A percentile compares a stretch with the other conserved stretches of the same genome.
Conservation (phyloP, 1,140 invertebrate species). For the Nebria ingens region DNA sequence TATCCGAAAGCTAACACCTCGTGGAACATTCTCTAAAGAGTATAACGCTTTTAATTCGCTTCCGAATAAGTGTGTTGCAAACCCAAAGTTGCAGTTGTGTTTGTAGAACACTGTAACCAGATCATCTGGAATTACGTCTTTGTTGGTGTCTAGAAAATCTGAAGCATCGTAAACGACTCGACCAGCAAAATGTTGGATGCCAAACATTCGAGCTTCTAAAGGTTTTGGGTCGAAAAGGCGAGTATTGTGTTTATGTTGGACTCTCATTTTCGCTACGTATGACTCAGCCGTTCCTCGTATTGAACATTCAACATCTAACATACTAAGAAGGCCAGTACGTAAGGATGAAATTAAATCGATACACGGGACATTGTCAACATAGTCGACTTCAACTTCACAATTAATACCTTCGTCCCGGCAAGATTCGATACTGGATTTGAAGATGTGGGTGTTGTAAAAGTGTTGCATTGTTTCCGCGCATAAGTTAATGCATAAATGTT, state of each 20-base stretch:
- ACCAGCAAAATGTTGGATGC: constrained; percentile 86
- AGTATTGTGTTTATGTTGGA: constrained; percentile 70
- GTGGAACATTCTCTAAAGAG: constrained; percentile 66
- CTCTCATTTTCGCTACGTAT: constrained; percentile 76
- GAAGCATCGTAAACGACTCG: constrained; percentile 81
- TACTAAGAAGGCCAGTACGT: constrained; percentile 80
- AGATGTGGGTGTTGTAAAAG: constrained; percentile 94
- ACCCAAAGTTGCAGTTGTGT: constrained; percentile 87
- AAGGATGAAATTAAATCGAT: constrained; percentile 90
- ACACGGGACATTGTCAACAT: constrained; percentile 91
- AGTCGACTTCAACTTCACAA: constrained; percentile 85
- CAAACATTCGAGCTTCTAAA: constrained; percentile 70
- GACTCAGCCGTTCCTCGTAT: constrained; percentile 76
- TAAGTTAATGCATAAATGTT: constrained; percentile 89
- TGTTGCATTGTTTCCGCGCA: constrained; percentile 96
- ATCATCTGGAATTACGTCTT: constrained; percentile 85
- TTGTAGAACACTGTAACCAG: constrained; percentile 88
- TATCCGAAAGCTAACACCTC: constrained; percentile 77
- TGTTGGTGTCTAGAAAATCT: constrained; percentile 84
- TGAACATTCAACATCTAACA: constrained; percentile 88
- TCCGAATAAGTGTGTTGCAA: constrained; percentile 88
- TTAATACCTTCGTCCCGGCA: constrained; percentile 87
- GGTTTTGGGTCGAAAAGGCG: constrained; percentile 64
- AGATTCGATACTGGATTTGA: constrained; percentile 88
- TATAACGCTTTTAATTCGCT: constrained; percentile 82